Percentiles rank a stretch among this genome's conserved stretches.
Conservation (phyloP, 2,797 vertebrate species). For the Danio choprae region DNA sequence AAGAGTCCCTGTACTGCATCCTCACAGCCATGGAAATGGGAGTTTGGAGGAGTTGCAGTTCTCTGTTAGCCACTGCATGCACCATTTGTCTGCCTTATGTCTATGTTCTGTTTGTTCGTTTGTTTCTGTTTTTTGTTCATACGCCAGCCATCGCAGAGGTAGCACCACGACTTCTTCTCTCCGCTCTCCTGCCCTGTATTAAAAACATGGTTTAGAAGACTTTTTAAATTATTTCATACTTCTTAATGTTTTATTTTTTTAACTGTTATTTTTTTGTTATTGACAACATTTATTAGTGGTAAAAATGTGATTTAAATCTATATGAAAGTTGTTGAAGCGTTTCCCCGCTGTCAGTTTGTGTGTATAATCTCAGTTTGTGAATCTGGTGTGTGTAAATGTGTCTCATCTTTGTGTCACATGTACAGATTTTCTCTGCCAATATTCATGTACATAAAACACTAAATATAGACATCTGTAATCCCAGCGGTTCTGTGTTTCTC, state of each 20-base stretch:
- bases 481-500: slow-evolving; percentile 81
- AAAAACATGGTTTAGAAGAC: slow-evolving; percentile 83
- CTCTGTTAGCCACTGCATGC: slow-evolving; percentile 78
- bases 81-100: slow-evolving; percentile 82
- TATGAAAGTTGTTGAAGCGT: slow-evolving; percentile 80
- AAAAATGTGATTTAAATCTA: slow-evolving; percentile 80
- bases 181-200: slow-evolving; percentile 71
- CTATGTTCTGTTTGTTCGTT: slow-evolving; percentile 61
- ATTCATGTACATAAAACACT: slow-evolving; percentile 98
- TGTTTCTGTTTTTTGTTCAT: slow-evolving; percentile 54
- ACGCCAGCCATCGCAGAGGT: slow-evolving; percentile 57
- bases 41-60: slow-evolving; percentile 49
- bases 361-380: slow-evolving; percentile 82
- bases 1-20: slow-evolving; percentile 44
- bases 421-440: slow-evolving; percentile 94
- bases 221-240: slow-evolving; percentile 99
- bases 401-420: slow-evolving; percentile 87
- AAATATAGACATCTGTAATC: slow-evolving; percentile 94
- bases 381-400: slow-evolving; percentile 90
- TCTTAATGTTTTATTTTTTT: slow-evolving; percentile 76
- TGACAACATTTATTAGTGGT: slow-evolving; percentile 84
- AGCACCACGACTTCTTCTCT: slow-evolving; percentile 73
- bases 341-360: slow-evolving; percentile 74
- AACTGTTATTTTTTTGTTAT: slow-evolving; percentile 69
- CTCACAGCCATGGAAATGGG: slow-evolving; percentile 24